Conservation (phyloP, 2,797 vertebrate species). For the Acridotheres tristis region DNA sequence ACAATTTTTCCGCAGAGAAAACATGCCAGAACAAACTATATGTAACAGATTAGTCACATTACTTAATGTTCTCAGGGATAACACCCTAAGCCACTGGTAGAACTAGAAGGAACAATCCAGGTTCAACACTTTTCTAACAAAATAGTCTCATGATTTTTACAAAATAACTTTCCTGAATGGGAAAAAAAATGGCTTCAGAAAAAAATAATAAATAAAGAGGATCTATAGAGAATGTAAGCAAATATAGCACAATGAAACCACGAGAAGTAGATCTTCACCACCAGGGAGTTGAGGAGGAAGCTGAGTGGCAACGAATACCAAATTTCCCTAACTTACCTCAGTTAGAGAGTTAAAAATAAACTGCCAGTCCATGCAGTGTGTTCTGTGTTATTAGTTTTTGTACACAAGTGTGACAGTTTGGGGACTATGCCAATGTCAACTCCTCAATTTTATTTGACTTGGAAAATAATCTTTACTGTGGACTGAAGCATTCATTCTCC, state of each 20-base stretch:
- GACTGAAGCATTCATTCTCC: neutral
- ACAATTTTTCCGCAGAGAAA: neutral
- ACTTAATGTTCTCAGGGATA: neutral
- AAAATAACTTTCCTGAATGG: neutral
- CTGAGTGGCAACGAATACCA: neutral
- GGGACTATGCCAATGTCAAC: neutral
- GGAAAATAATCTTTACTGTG: neutral
- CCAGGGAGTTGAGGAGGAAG: neutral
- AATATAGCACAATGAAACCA: neutral
- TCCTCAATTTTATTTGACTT: neutral
- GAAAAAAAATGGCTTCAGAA: neutral
- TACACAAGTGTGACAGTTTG: neutral
- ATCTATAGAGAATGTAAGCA: neutral
- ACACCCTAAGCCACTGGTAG: neutral
- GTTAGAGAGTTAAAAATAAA: conserved; percentile 38
- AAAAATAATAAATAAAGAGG: neutral
- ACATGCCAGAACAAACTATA: neutral
- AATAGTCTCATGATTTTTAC: neutral
- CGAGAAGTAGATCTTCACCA: neutral
- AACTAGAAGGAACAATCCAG: neutral
- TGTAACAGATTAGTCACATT: neutral
- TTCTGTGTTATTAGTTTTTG: neutral
- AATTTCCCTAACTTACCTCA: neutral
- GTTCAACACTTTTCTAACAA: neutral
- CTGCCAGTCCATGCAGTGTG: neutral